Evolutionary conservation across 2,888 invertebrate genomes (phyloP), one percentile per base, ranked within the genome.

Genomic region (Netelia inedita): DNA sequence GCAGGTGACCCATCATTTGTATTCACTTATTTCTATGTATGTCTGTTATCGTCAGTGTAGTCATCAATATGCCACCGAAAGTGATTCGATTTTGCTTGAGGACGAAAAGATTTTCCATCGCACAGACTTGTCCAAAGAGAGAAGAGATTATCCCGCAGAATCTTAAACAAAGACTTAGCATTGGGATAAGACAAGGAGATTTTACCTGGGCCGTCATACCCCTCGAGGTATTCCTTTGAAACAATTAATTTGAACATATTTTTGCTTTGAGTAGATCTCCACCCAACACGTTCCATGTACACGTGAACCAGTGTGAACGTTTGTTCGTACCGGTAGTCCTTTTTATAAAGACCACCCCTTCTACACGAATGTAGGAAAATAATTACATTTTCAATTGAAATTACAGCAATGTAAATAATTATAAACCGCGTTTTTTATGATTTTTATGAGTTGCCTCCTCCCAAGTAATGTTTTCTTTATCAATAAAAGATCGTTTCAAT

Each of bases 1-100:
- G 87, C 90, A 90, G 90, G 92, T 92, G 90, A 92, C 91, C 90
- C 88, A 86, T 92, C 90, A 91, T 92, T 92, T 92, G 90, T 91
- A 92, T 92, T 91, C 90, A 91, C 35, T 35, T 35, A 35, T 91
- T 91, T 89, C 87, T 83, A 69, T 79, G 50, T 46, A 46, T 84
- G 74, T 85, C 81, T 86, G 82, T 87, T 87, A 81, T 76, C 86
- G 87, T 71, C 83, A 35, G 2, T 46, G 10, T 85, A 84, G 81
- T 87, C 76, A 81, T 53, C 69, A 85, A 66, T 68, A 74, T 50
- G 19, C 55, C 55, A 75, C 53, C 72, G 55, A 76, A 74, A 74
- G 55, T 53, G 11, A 14, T 35, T 66, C 28, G 61, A 75, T 68
- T 46, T 23, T 35, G 65, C 69, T 82, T 68, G 75, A 43, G 23